These are phyloP conservation scores for Laothoe populi DNA, from an alignment of 2,888 invertebrate genomes.

Conservation along the genomic window DNA sequence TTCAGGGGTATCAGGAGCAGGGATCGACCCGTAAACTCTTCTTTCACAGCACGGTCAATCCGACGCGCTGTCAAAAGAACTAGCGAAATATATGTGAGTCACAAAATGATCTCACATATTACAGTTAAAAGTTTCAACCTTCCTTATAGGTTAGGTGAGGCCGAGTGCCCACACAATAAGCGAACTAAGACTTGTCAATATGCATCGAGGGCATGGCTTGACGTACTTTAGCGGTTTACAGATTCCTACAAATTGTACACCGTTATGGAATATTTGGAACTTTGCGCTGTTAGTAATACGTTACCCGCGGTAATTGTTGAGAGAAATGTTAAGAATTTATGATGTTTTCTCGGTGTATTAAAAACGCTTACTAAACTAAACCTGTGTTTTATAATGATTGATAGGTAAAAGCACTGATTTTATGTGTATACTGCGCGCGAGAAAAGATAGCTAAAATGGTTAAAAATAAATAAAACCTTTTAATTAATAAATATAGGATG, in stretches of 20 bases:
- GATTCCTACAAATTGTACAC: slow-evolving; percentile 31
- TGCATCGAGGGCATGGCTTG: slow-evolving; percentile 42
- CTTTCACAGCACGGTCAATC: no score
- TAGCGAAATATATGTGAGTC: slow-evolving; percentile 48
- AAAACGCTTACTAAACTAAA: no score
- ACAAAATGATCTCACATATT: slow-evolving; percentile 60
- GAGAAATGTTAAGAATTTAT: neutral
- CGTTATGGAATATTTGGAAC: slow-evolving; percentile 26
- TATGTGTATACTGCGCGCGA: no score
- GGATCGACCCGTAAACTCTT: no score
- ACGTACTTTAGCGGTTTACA: slow-evolving; percentile 28
- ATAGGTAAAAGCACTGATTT: no score
- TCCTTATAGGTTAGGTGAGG: slow-evolving; percentile 50
- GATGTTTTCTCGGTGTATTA: neutral
- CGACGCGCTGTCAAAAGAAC: no score
- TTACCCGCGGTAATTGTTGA: neutral
- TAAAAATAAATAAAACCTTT: no score
- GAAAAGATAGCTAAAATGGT: no score
- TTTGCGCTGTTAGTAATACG: neutral
- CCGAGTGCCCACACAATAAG: slow-evolving; percentile 28
- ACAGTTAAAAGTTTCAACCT: slow-evolving; percentile 66
- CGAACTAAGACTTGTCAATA: slow-evolving; percentile 37
- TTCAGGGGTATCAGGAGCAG: no score
- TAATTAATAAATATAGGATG: no score
- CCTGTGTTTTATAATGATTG: no score